phyloP scores from a whole-genome alignment of 2,888 invertebrate genomes.

The Chalcis sispes region DNA sequence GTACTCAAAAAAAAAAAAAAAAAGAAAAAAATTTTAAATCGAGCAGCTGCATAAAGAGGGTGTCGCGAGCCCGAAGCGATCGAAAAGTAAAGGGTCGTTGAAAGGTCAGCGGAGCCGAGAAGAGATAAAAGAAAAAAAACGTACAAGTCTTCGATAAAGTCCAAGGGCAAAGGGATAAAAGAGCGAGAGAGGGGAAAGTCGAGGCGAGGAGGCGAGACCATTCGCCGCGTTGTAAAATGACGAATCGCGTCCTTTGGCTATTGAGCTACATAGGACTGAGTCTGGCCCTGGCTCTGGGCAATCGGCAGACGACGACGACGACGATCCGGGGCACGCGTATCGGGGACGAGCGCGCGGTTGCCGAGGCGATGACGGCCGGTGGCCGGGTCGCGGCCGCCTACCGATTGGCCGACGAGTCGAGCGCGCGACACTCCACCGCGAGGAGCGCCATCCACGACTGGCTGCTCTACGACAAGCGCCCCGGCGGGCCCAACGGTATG shows the following conservation, averaged over 20 bases:
- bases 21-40: no score
- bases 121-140: not conserved
- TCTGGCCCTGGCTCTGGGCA: conserved; percentile 70
- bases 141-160: not conserved
- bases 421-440: conserved; percentile 49
- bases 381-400: not conserved
- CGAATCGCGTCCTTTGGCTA: conserved; percentile 72
- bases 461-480: conserved; percentile 64
- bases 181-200: not conserved
- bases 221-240: conserved; percentile 63
- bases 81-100: not conserved
- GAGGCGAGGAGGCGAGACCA: not conserved
- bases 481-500: not conserved
- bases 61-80: not conserved
- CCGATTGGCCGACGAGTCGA: not conserved
- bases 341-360: not conserved
- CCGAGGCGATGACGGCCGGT: not conserved
- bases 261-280: conserved; percentile 72
- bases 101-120: not conserved
- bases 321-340: conserved; percentile 67
- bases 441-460: conserved; percentile 65
- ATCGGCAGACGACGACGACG: conserved; percentile 60
- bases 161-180: not conserved
- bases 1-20: not conserved
- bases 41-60: no score